Evolutionary conservation across 1,140 invertebrate genomes (phyloP), one percentile per base, ranked within the genome.

Genomic region (Penaeus indicus): DNA sequence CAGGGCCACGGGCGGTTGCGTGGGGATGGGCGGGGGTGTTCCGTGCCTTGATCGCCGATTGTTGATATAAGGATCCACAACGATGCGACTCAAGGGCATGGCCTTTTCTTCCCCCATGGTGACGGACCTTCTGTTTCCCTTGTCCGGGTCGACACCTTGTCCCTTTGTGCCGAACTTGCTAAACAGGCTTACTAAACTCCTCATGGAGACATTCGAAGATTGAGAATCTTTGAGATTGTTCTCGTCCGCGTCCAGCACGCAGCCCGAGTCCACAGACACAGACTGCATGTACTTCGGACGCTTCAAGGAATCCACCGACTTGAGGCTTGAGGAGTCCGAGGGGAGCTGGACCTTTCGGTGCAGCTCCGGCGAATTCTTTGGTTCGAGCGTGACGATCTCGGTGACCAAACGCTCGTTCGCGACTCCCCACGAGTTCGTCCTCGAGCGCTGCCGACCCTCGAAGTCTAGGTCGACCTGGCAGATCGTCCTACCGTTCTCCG

Each of bases 191-290:
- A 88, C 62, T n/a, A 90, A 77, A 62, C 90, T 90, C 5, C 83
- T 85, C 90, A 90, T 90, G 19, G 90, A 90, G 72, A 90, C 82
- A 42, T 84, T 77, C 4, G 86, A 83, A 38, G 47, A 27, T 22
- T 62, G 25, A 21, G 80, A 54, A 63, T 61, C 38, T 25, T 81
- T 69, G 27, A 60, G 38, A 27, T 10, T 32, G 22, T 19, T n/a
- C 7, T 90, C 89, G 54, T 90, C 80, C 1, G 64, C 27, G 19
- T 90, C 90, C 38, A 69, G 67, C 42, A 88, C 84, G 61, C 90
- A 90, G 25, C 90, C 90, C 54, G 90, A 90, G 60, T 90, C 90
- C 60, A 83, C 86, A 11, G 90, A 90, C 22, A 90, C 47, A 16
- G 90, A 90, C 67, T 90, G 86, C 27, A 77, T 60, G 25, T 90